Percentiles rank a stretch among this genome's conserved stretches.
These are phyloP conservation scores for Ageneiosus marmoratus DNA, from an alignment of 2,113 vertebrate species.

Conservation along the genomic window DNA sequence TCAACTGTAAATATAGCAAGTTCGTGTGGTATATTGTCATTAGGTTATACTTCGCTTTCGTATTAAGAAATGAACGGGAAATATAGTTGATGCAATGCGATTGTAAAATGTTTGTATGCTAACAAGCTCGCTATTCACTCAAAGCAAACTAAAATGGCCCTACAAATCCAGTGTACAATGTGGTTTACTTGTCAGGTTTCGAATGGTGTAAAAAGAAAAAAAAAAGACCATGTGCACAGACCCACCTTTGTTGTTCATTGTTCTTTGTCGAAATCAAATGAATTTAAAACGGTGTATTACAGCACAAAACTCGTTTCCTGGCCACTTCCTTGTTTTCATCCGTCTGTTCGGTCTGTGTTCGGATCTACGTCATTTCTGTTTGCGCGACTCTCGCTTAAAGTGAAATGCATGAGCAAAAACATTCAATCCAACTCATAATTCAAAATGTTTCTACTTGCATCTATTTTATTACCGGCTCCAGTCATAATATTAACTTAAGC, in stretches of 20 bases:
- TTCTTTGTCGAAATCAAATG: conserved; percentile 40
- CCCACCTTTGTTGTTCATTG: conserved; percentile 81
- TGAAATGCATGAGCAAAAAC: conserved; percentile 2
- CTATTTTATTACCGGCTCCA: no score
- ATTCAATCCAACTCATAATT: no score
- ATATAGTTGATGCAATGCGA: neutral
- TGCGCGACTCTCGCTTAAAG: conserved; percentile 44
- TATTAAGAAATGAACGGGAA: neutral
- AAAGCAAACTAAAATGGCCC: conserved; percentile 3
- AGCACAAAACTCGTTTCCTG: conserved; percentile 16
- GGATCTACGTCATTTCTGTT: conserved; percentile 69
- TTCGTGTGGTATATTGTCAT: neutral
- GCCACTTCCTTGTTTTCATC: conserved; percentile 78
- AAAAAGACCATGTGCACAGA: neutral
- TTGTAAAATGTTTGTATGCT: conserved; percentile 20
- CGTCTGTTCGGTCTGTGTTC: conserved; percentile 56
- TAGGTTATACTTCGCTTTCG: neutral
- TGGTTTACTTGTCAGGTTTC: neutral
- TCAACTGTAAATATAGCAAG: neutral
- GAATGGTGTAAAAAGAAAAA: neutral
- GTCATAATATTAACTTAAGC: no score
- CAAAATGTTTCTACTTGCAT: no score
- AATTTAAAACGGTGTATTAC: neutral
- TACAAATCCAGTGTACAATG: neutral
- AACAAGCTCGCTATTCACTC: conserved; percentile 21